These are phyloP conservation scores for Ichneumoninae sp. DNA, from an alignment of 2,888 invertebrate species.

Conservation along the genomic window DNA sequence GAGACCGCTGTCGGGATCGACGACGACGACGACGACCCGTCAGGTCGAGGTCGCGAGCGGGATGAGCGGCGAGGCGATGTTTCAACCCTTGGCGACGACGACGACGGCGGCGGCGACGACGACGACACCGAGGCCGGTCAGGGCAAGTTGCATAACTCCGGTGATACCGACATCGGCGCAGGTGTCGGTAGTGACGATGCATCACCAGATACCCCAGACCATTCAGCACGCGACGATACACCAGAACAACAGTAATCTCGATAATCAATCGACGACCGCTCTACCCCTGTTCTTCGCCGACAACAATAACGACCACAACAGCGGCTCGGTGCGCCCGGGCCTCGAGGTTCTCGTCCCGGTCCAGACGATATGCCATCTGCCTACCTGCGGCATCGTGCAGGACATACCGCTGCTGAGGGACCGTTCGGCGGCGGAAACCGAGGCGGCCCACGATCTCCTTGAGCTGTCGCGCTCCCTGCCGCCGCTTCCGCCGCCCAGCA, in stretches of 20 bases:
- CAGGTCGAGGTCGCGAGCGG: slow-evolving; percentile 14
- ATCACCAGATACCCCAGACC: slow-evolving; percentile 31
- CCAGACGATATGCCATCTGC: slow-evolving; percentile 45
- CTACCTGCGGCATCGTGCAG: slow-evolving; percentile 50
- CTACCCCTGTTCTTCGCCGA: slow-evolving; percentile 19
- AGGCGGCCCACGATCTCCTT: slow-evolving; percentile 93
- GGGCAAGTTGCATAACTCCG: slow-evolving; percentile 42
- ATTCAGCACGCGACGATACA: slow-evolving; percentile 7
- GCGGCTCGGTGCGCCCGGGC: slow-evolving; percentile 7
- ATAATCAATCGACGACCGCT: slow-evolving; percentile 6
- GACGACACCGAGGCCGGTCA: slow-evolving; percentile 67
- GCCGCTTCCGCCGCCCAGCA: slow-evolving; percentile 89
- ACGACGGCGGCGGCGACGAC: slow-evolving; percentile 60
- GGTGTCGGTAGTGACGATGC: slow-evolving; percentile 50
- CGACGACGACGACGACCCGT: not conserved
- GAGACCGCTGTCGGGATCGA: slow-evolving; percentile 8
- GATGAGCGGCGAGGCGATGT: not conserved
- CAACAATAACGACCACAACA: slow-evolving; percentile 7
- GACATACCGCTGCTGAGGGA: slow-evolving; percentile 78
- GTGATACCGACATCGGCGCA: slow-evolving; percentile 37
- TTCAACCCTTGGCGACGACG: slow-evolving; percentile 6
- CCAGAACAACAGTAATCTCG: slow-evolving; percentile 1
- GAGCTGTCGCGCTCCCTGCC: slow-evolving; percentile 92
- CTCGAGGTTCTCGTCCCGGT: slow-evolving; percentile 52
- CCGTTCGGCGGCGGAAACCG: slow-evolving; percentile 91